A percentile compares a stretch with the other conserved stretches of the same genome.
phyloP scores from a whole-genome alignment of 2,113 vertebrate genomes.

The Ia io region DNA sequence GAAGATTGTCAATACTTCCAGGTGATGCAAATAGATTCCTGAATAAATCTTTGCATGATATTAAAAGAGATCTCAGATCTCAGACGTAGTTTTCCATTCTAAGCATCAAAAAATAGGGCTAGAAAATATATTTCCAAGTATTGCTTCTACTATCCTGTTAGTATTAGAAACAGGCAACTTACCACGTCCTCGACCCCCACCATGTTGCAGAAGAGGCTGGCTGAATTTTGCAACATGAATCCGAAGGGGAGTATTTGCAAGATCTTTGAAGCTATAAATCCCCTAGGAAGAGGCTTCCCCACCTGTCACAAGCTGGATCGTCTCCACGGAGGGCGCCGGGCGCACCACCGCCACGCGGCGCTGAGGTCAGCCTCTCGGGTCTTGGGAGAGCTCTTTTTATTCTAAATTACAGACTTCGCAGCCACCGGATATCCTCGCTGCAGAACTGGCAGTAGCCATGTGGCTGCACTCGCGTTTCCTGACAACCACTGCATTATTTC shows the following conservation, averaged over 20 bases:
- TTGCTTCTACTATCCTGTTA: not conserved
- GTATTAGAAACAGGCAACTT: not conserved
- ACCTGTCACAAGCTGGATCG: conserved; percentile 55
- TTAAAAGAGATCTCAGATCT: not conserved
- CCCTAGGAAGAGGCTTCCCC: not conserved
- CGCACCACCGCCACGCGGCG: conserved; percentile 53
- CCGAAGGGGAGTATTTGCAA: not conserved
- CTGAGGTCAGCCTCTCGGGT: conserved; percentile 58
- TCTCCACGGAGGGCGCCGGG: conserved; percentile 37
- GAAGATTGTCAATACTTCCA: not conserved
- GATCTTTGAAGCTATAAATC: not conserved
- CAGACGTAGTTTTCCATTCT: not conserved
- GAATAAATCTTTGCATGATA: not conserved
- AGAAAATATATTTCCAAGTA: not conserved
- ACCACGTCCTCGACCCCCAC: not conserved
- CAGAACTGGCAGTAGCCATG: conserved; percentile 58
- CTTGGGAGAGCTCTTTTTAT: conserved; percentile 39
- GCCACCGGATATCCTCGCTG: conserved; percentile 73
- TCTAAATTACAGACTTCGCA: conserved; percentile 64
- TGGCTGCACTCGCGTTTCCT: conserved; percentile 65
- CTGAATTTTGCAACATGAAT: not conserved
- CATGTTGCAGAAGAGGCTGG: not conserved
- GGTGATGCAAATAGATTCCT: not conserved
- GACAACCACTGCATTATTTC: conserved; percentile 56
- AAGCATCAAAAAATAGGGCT: not conserved